Percentiles rank a stretch among this genome's conserved stretches.
Evolutionary conservation across 2,113 vertebrate genomes (phyloP).

Genomic region (Sturnus vulgaris): DNA sequence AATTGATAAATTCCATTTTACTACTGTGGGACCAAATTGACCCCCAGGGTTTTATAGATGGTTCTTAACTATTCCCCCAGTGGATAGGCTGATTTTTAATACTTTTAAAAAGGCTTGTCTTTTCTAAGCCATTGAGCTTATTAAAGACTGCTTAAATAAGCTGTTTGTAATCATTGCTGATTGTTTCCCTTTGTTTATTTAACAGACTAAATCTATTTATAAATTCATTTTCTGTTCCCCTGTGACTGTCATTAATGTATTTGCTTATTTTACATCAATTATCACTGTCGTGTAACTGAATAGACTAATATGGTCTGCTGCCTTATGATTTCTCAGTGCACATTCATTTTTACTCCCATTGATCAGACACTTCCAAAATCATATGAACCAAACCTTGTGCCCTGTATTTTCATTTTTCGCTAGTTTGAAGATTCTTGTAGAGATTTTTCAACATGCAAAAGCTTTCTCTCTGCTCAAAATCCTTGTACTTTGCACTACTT

Average conservation of each 20-base stretch:
- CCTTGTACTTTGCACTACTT: neutral
- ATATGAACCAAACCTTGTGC: neutral
- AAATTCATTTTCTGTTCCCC: neutral
- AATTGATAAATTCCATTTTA: neutral
- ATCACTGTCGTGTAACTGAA: neutral
- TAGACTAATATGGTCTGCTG: neutral
- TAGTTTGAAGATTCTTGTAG: neutral
- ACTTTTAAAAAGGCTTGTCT: neutral
- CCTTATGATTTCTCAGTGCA: neutral
- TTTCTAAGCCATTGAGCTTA: neutral
- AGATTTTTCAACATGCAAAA: neutral
- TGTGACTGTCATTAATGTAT: slow-evolving; percentile 17
- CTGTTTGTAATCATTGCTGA: slow-evolving; percentile 39
- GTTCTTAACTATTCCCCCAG: neutral
- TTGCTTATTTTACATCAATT: slow-evolving; percentile 24
- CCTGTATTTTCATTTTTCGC: neutral
- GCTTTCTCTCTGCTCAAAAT: neutral
- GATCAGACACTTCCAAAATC: neutral
- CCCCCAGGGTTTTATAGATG: neutral
- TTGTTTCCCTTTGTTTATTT: slow-evolving; percentile 42
- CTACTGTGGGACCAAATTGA: neutral
- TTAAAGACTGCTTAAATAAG: slow-evolving; percentile 32
- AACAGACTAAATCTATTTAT: slow-evolving; percentile 23
- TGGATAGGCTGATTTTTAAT: neutral
- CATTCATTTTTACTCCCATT: neutral